Base-by-base conservation (phyloP, 1,140 invertebrate species). In the Pararge aegeria region DNA sequence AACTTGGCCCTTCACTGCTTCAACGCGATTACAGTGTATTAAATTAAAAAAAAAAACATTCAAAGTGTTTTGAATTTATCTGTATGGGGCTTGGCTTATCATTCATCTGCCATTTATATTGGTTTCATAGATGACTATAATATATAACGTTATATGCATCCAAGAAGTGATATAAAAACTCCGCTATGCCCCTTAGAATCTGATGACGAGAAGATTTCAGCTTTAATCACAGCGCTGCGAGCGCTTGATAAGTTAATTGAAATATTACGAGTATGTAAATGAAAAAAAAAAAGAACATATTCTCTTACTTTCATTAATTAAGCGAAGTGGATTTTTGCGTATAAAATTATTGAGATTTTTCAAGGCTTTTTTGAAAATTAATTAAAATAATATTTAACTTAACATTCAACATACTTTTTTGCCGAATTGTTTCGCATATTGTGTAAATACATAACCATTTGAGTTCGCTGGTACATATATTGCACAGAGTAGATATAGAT, bases 241-340 rank as follows among this genome's bases (percentile, higher is more conserved):
- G 54, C 21, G 38, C 13, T 42, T 56, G 54, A 56, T 46, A 46
- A 56, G 27, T 56, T 56, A 54, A 56, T 56, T 27, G 27, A 56
- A 48, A 56, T 56, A 48, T 56, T 24, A 24, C 24, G 24, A 48
- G 42, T 56, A 34, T 56, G 19, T 34, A 3, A 34, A 34, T 34
- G 7, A 12, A 34, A 34, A 30, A 27, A 1, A 38, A 42, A 42
- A 42, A 42, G 12, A 1, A 18, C 37, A 53, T 40, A 54, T 21
- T 13, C 40, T 42, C 30, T 38, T 24, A 13, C n/a, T 38, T 12
- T 52, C 34, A 54, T 40, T 40, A 42, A 54, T 54, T 54, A 24
- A 42, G 15, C 38, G n/a, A 9, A 42, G 38, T 42, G 38, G 38
- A 34, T 34, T 34, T 34, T 34, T n/a, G 30, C 30, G 10, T 34